phyloP scores from a whole-genome alignment of 2,888 invertebrate species.

The Clitarchus hookeri region DNA sequence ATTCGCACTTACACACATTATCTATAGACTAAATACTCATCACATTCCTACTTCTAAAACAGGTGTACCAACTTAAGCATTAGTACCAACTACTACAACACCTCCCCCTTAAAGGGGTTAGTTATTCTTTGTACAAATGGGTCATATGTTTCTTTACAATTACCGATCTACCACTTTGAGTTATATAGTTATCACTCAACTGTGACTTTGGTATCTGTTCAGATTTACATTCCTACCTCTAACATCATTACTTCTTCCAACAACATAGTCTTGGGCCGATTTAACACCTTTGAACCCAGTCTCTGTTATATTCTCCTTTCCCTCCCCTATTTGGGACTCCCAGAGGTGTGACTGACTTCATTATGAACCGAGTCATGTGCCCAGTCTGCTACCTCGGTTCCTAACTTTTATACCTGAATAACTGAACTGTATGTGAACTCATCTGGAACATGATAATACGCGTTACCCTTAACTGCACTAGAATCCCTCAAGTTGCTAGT shows the following conservation, averaged over 20 bases:
- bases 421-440: neutral
- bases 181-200: neutral
- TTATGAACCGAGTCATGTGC: neutral
- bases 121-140: neutral
- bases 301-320: neutral
- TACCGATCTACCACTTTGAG: neutral
- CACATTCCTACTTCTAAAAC: too few relatives aligned
- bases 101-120: neutral
- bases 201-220: neutral
- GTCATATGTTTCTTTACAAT: neutral
- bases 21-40: too few relatives aligned
- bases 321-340: neutral
- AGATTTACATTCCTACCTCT: neutral
- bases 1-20: too few relatives aligned
- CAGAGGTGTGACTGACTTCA: neutral
- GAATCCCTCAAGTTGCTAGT: neutral
- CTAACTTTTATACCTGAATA: neutral
- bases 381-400: neutral
- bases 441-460: neutral
- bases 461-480: neutral
- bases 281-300: neutral
- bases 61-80: too few relatives aligned
- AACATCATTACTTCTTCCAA: too few relatives aligned
- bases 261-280: neutral
- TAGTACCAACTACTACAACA: neutral